Evolutionary conservation across 2,888 invertebrate genomes (phyloP).

Genomic region (Pristionchus fissidentatus): DNA sequence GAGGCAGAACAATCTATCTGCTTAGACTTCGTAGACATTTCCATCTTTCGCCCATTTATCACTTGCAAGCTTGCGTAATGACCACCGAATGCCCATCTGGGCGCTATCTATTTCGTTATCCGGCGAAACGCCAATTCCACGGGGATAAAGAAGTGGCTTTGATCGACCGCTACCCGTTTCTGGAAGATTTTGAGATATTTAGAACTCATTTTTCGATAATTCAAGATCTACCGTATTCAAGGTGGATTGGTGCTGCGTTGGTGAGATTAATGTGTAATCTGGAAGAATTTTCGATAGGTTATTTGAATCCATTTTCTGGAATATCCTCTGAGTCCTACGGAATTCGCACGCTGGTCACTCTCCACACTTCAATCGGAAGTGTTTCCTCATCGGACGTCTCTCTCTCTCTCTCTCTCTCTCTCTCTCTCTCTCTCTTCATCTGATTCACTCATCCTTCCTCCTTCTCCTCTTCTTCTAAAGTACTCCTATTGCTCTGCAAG

Average conservation of each 20-base stretch:
- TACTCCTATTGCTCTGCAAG: slow-evolving; percentile 15
- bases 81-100: slow-evolving; percentile 7
- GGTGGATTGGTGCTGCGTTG: too few relatives aligned
- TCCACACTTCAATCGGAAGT: slow-evolving; percentile 35
- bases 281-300: too few relatives aligned
- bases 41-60: slow-evolving; percentile 36
- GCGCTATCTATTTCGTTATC: slow-evolving; percentile 25
- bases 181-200: too few relatives aligned
- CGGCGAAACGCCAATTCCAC: not conserved
- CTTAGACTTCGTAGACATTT: slow-evolving; percentile 27
- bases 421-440: not conserved
- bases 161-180: too few relatives aligned
- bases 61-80: not conserved
- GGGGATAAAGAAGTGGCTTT: not conserved
- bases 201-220: too few relatives aligned
- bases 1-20: not conserved
- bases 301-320: too few relatives aligned
- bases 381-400: too few relatives aligned
- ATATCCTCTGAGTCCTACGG: too few relatives aligned
- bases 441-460: slow-evolving; percentile 40
- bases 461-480: slow-evolving; percentile 39
- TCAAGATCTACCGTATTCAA: too few relatives aligned
- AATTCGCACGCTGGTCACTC: slow-evolving; percentile 18
- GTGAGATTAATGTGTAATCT: not conserved
- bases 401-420: not conserved